These are phyloP conservation scores for Lepus oiostolus DNA, from an alignment of 2,797 vertebrate species.

Conservation along the genomic window DNA sequence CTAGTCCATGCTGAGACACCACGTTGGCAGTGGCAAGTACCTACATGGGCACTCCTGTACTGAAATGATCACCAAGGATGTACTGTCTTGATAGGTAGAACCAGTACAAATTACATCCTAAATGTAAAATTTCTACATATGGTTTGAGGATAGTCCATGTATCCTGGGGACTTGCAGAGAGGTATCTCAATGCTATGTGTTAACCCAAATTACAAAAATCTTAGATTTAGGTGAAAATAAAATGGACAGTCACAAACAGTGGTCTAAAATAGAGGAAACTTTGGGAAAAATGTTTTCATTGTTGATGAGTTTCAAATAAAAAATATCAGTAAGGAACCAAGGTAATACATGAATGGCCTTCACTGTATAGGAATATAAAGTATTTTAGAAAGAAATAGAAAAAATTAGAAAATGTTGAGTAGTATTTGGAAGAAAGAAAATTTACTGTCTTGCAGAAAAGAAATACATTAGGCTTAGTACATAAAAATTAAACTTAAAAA, in stretches of 20 bases:
- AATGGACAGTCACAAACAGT: background rate
- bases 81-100: background rate
- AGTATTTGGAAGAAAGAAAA: constrained; percentile 27
- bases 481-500: constrained; percentile 45
- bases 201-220: constrained; percentile 11
- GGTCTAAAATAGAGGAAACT: background rate
- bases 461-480: background rate
- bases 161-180: background rate
- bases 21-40: background rate
- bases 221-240: constrained; percentile 26
- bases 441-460: background rate
- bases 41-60: background rate
- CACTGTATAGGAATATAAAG: background rate
- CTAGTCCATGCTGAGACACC: background rate
- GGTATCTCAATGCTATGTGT: background rate
- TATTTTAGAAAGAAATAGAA: constrained; percentile 51
- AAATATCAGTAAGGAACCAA: constrained; percentile 23
- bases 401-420: background rate
- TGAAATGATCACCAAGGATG: background rate
- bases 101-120: background rate
- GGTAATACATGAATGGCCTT: background rate
- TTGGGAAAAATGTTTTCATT: constrained; percentile 26
- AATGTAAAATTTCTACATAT: constrained; percentile 7
- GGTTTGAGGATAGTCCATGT: background rate
- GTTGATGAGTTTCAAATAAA: background rate